Evolutionary conservation across 2,888 invertebrate species (phyloP), one percentile per base, ranked within the genome.

Genomic region (Apotomis capreana): DNA sequence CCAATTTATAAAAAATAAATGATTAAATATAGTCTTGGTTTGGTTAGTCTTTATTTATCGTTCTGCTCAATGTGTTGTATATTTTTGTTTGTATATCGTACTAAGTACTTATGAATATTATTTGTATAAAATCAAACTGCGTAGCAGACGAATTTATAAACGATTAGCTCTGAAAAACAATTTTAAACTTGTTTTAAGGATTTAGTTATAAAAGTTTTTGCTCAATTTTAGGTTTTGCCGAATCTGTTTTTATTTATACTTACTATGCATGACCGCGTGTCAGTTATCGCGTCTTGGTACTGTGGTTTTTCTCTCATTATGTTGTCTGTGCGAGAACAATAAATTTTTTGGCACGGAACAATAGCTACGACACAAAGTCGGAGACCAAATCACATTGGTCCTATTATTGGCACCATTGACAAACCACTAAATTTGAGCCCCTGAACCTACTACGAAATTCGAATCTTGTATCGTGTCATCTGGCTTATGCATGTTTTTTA

Each of bases 151-250:
- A 26, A 26, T 26, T 26, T 13, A 59, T 10, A 62, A 49, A 62
- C 10, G 57, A 26, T 52, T 12, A 8, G 49, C 37, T 36, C n/a
- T 52, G n/a, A n/a, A 36, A 5, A 49, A 62, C 37, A 46, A 46
- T 3, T 36, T 62, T 67, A 37, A 37, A 67, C 12, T 13, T 63
- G 26, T 58, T 67, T 62, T 63, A 68, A 68, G 36, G 49, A 51
- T 68, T 72, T 72, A 68, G 40, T 58, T 15, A 58, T 52, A 55
- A 63, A 61, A 67, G 57, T 68, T 40, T 58, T 68, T 72, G 72
- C 72, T 68, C 68, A 72, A 72, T 72, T 68, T 62, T 52, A 68
- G 68, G 54, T 72, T 57, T 68, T 63, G 72, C 62, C 37, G 44
- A 68, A 72, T 72, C 55, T 71, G 26, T 68, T 44, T 55, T 57